Conservation (phyloP, 2,113 vertebrate genomes). For the Zosterops japonicus region DNA sequence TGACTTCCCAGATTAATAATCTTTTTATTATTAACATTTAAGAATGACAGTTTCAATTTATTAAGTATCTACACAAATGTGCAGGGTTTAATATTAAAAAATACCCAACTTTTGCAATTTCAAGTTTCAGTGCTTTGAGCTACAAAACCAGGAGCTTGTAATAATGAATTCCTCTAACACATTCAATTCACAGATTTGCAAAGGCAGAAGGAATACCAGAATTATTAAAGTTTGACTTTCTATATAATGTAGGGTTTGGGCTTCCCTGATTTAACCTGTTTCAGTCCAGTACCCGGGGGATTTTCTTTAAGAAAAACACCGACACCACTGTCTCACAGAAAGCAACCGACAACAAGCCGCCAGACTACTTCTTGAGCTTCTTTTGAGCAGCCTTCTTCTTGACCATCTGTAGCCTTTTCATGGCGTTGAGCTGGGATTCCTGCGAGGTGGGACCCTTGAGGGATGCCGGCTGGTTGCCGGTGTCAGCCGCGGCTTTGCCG, state of each 20-base stretch:
- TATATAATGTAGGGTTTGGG: neutral
- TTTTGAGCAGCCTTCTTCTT: slow-evolving; percentile 99
- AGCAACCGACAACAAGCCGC: neutral
- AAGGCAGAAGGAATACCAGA: neutral
- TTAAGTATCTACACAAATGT: neutral
- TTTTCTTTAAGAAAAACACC: neutral
- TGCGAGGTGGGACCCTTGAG: slow-evolving; percentile 91
- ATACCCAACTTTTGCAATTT: neutral
- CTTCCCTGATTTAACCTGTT: neutral
- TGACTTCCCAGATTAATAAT: neutral
- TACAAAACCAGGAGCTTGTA: neutral
- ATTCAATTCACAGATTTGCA: neutral
- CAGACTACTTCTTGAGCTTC: slow-evolving; percentile 89
- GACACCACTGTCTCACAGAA: neutral
- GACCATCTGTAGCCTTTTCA: slow-evolving; percentile 95
- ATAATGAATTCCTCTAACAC: neutral
- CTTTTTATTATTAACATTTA: slow-evolving; percentile 17
- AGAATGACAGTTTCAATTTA: neutral
- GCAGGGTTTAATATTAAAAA: neutral
- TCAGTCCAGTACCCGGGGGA: neutral
- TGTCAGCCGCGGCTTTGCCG: slow-evolving; percentile 72
- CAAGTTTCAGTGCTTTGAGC: neutral
- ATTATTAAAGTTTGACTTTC: neutral
- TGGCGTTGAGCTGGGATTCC: slow-evolving; percentile 95
- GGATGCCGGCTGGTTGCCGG: slow-evolving; percentile 60